Percentiles rank a stretch among this genome's conserved stretches.
These are phyloP conservation scores for Glaucopsyche alexis DNA, from an alignment of 2,888 invertebrate species.

Conservation along the genomic window DNA sequence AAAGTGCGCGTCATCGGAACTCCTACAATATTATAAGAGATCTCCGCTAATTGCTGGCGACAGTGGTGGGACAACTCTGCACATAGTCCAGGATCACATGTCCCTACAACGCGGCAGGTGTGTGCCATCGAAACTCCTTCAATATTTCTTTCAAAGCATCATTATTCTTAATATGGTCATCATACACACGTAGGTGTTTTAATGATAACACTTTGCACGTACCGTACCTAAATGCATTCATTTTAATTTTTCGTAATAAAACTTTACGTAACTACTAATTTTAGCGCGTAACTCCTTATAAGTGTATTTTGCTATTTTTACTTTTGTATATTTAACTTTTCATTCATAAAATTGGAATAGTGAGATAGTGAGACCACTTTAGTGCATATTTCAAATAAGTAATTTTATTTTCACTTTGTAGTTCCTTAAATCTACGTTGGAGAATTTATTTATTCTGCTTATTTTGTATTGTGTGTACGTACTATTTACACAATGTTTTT, in stretches of 20 bases:
- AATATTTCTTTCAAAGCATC: neutral
- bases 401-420: no score
- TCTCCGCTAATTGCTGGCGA: no score
- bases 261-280: neutral
- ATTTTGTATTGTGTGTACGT: no score
- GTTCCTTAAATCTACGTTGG: no score
- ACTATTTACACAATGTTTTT: no score
- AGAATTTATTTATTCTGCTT: no score
- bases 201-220: neutral
- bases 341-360: no score
- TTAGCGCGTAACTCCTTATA: neutral
- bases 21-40: no score
- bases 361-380: no score
- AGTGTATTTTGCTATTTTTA: neutral
- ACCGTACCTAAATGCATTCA: neutral
- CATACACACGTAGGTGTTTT: neutral
- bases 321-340: neutral
- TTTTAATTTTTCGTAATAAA: neutral
- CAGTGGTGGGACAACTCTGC: no score
- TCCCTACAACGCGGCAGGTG: neutral
- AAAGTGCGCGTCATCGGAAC: no score
- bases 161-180: slow-evolving; percentile 11
- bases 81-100: neutral
- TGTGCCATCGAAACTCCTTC: neutral
- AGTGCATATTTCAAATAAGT: no score